Evolutionary conservation across 2,797 vertebrate species (phyloP), one percentile per base, ranked within the genome.

Genomic region (Nannoperca obscura): DNA sequence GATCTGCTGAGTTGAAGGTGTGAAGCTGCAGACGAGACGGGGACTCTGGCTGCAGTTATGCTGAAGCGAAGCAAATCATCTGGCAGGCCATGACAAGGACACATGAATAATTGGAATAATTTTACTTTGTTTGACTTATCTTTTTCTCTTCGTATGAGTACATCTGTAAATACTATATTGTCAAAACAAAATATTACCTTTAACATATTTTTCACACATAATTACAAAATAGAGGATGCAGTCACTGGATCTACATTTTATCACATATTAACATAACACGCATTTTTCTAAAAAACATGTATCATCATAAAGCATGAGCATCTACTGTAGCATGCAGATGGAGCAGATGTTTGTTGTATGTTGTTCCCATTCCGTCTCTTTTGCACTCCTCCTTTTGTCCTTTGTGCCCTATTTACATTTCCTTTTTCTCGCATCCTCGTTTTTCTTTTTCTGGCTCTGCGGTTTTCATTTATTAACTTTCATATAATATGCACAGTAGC

Each of bases 1-100:
- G 76, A 71, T 58, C 24, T 58, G 68, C 61, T 61, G 76, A 72
- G 36, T 79, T 61, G 27, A 76, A 80, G 76, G 67, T 78, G 71
- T n/a, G 55, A 76, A 8, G 64, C n/a, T 6, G 59, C 66, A n/a
- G 59, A 67, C 4, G 40, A 49, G 54, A 47, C 3, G n/a, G 53
- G 27, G 0, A 0, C 60, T 70, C 38, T 4, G 52, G 63, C 65
- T 34, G 62, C 59, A 53, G 70, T 34, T 44, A 5, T 36, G 38
- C 54, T 38, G 38, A 44, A 73, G 78, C 17, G 64, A 54, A 57
- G 57, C 60, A 55, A 54, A 78, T 83, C 59, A 52, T 52, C 22
- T 7, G 20, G 49, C 2, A 3, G 52, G 42, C 53, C 59, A 12
- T 6, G 66, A 49, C 70, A 42, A 54, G 58, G 46, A 77, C 44